Base-by-base conservation (phyloP, 2,113 vertebrate genomes). In the Perca flavescens region DNA sequence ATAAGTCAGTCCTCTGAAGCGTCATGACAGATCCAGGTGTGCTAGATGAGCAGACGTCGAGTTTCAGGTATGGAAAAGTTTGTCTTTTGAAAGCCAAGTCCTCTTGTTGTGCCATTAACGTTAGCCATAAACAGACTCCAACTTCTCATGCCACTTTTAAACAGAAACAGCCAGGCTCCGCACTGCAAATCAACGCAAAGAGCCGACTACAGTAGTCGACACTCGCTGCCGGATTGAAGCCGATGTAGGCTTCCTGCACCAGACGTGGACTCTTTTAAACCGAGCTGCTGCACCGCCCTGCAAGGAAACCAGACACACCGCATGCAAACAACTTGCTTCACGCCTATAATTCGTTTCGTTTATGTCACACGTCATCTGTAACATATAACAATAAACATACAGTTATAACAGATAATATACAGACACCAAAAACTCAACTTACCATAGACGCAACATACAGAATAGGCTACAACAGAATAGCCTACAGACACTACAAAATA, bases 21-120 rank as follows among this genome's bases (percentile, higher is more conserved):
- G 10, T 49, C 34, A 54, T 40, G 47, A 19, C 31, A 47, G 22
- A 31, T 56, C 57, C 58, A 46, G 64, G 7, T 13, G 53, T 28
- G 25, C 7, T 12, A 15, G 16, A 31, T 28, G 5, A 25, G 34
- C 46, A 36, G 21, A 16, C 2, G 17, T 90, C 82, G 88, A 49
- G 85, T 79, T 74, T 77, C 83, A 65, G 88, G 80, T 75, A 86
- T 69, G 17, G 63, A 73, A 62, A 83, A 80, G 22, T 43, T 36
- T 52, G 40, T 60, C 21, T 28, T 71, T 34, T 60, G 12, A 66
- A 78, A 62, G 50, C 2, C 1, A 61, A 70, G 31, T 58, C 31
- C 40, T 64, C n/a, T 47, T 40, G 12, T 64, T 52, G 52, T 25
- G 40, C 58, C 67, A 74, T 80, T 40, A 10, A 10, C 40, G 40